Base-by-base conservation (phyloP, 2,113 vertebrate species). In the Willisornis vidua region DNA sequence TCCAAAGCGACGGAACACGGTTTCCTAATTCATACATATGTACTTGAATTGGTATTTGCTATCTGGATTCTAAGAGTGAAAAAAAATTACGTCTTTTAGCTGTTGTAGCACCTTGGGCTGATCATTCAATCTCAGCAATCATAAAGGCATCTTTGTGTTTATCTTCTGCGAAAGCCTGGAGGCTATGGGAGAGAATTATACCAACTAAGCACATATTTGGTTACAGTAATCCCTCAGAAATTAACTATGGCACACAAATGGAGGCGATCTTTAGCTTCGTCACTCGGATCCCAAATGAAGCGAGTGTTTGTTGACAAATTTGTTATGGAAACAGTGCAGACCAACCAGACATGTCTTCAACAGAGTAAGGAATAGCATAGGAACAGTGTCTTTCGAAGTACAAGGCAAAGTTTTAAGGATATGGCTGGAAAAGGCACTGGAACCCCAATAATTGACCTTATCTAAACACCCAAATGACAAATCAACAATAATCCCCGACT, bases 171-270 rank as follows among this genome's bases (percentile, higher is more conserved):
- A 91, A 61, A 95, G 95, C 89, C 93, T 90, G 81, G 75, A 94
- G 97, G 95, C 94, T 91, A 63, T 39, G 66, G 85, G 89, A 41
- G 79, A 77, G 71, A 91, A 89, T 77, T 90, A 82, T 82, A 74
- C 79, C 84, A 80, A 73, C 76, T 63, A 90, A 91, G 77, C 87
- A 85, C 83, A 92, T 91, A 91, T 90, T 94, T 91, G 93, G 90
- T 94, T 94, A 85, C 87, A 88, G 92, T 83, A 93, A 91, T 85
- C 75, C 92, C 88, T 94, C 87, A 65, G 87, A 96, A 97, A 92
- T 95, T 76, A 93, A 79, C 91, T 43, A 10, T 68, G 78, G 90
- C 89, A 82, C 94, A 82, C 80, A 91, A 87, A 90, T 45, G 65
- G 93, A 85, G 89, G 87, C 54, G 84, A 96, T 88, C 86, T 88